Conservation (phyloP, 2,113 vertebrate genomes). For the Emydocephalus ijimae region DNA sequence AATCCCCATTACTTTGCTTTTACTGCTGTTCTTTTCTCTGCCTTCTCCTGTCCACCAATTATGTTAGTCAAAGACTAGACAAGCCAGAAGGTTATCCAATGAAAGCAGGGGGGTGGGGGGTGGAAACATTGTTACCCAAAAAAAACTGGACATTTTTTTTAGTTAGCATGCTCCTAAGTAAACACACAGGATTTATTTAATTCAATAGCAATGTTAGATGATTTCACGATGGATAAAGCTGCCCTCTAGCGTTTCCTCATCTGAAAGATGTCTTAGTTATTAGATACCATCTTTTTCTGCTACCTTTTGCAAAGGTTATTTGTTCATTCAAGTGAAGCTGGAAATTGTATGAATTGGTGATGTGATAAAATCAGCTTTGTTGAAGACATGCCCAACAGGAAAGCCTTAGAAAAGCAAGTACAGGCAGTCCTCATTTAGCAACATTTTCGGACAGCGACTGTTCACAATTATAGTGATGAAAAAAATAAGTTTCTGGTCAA, state of each 20-base stretch:
- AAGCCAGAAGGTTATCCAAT: not conserved
- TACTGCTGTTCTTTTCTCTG: not conserved
- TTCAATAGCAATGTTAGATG: not conserved
- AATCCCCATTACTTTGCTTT: not conserved
- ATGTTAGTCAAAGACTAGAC: not conserved
- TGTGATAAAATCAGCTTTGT: not conserved
- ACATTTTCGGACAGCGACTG: not conserved
- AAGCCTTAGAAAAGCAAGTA: not conserved
- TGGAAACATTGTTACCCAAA: not conserved
- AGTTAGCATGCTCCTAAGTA: not conserved
- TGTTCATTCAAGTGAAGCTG: not conserved
- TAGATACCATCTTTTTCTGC: not conserved
- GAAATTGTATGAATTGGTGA: not conserved
- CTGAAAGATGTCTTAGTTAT: not conserved
- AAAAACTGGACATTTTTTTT: not conserved
- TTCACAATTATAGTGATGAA: not conserved
- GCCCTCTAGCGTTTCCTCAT: not conserved
- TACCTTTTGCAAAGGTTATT: not conserved
- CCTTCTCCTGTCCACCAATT: not conserved
- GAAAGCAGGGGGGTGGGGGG: rapidly evolving
- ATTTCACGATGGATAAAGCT: not conserved
- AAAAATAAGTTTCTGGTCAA: not conserved
- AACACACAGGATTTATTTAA: not conserved
- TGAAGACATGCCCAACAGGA: not conserved
- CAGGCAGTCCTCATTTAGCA: not conserved